Conservation (phyloP, 2,888 invertebrate species). For the Eubasilissa splendida region DNA sequence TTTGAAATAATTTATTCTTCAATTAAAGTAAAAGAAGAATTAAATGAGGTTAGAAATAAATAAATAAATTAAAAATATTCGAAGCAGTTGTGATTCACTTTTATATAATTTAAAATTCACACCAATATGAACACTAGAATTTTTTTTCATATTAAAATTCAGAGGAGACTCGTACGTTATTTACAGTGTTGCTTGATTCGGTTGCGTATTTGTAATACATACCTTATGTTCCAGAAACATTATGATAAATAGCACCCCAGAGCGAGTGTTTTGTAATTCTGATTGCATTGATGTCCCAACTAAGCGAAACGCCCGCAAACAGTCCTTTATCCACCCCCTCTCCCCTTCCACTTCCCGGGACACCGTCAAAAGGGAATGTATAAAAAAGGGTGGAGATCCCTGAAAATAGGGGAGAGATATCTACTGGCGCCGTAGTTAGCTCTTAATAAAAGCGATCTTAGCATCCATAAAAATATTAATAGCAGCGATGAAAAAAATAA, state of each 20-base stretch:
- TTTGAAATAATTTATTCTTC: too few species aligned
- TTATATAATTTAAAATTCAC: too few species aligned
- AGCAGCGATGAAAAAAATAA: conserved; percentile 21
- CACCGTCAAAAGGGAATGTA: conserved; percentile 30
- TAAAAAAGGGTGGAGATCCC: conserved; percentile 28
- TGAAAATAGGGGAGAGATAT: conserved; percentile 21
- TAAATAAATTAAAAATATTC: too few species aligned
- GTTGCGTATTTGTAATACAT: conserved; percentile 22
- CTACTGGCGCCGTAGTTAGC: conserved; percentile 38
- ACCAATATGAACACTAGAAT: too few species aligned
- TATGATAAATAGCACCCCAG: conserved; percentile 40
- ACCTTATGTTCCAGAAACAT: conserved; percentile 29
- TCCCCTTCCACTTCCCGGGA: conserved; percentile 3
- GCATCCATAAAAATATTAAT: conserved; percentile 45
- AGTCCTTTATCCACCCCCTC: conserved; percentile 37
- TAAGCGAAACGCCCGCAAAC: conserved; percentile 57
- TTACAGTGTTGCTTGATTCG: neutral
- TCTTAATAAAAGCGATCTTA: conserved; percentile 34
- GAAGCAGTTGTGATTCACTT: too few species aligned
- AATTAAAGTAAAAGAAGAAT: too few species aligned
- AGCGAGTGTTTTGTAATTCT: conserved; percentile 58
- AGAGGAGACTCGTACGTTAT: neutral
- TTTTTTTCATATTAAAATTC: too few species aligned
- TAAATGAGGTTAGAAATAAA: too few species aligned
- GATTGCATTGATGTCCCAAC: conserved; percentile 59